Percentiles rank a stretch among this genome's conserved stretches.
phyloP scores from a whole-genome alignment of 1,140 invertebrate species.

The Ips typographus region DNA sequence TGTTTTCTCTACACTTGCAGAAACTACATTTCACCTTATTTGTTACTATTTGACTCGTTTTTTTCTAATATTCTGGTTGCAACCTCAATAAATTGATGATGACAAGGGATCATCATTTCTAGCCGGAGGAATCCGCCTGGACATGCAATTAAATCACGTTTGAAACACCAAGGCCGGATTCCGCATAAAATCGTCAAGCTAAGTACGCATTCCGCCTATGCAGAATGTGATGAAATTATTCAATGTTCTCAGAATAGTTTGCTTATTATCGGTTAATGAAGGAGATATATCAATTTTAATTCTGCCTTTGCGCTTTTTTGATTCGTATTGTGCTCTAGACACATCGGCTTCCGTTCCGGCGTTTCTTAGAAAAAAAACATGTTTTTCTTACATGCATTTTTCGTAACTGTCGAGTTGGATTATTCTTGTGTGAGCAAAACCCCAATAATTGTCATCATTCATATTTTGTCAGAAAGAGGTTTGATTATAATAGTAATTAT shows the following conservation, averaged over 20 bases:
- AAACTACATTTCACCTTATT: too few species aligned
- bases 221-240: slow-evolving; percentile 17
- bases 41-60: too few species aligned
- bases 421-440: background rate
- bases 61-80: background rate
- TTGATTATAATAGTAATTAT: too few species aligned
- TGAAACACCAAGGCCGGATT: slow-evolving; percentile 13
- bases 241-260: slow-evolving; percentile 4
- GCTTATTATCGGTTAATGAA: slow-evolving; percentile 7
- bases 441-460: too few species aligned
- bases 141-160: slow-evolving; percentile 8
- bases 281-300: slow-evolving; percentile 18
- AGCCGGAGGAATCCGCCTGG: background rate
- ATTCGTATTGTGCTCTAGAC: too few species aligned
- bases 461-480: too few species aligned
- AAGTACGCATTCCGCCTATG: slow-evolving; percentile 13
- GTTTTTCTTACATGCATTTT: background rate
- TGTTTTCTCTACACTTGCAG: too few species aligned
- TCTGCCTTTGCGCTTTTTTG: background rate
- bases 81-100: slow-evolving; percentile 1
- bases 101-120: background rate
- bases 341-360: too few species aligned
- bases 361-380: too few species aligned
- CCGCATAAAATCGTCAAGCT: background rate
- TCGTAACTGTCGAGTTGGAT: background rate